A percentile compares a stretch with the other conserved stretches of the same genome.
phyloP scores from a whole-genome alignment of 2,113 vertebrate genomes.

The Sphaerodactylus townsendi region DNA sequence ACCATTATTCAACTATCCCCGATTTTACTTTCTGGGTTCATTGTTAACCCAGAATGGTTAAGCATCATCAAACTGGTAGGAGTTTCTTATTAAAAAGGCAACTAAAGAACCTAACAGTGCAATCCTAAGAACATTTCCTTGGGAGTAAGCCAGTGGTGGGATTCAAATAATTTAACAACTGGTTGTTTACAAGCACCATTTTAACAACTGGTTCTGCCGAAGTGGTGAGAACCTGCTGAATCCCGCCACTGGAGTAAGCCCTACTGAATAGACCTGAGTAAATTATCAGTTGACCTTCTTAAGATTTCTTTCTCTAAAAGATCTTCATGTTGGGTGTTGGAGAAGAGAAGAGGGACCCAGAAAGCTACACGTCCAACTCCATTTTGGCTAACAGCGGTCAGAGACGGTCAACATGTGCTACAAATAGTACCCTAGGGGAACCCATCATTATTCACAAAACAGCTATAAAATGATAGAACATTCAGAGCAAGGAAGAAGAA shows the following conservation, averaged over 20 bases:
- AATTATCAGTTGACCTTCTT: too few species aligned
- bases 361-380: conserved; percentile 43
- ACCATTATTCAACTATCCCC: too few species aligned
- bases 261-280: too few species aligned
- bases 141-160: too few species aligned
- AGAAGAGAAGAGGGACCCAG: conserved; percentile 37
- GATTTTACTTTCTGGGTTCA: background rate
- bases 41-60: background rate
- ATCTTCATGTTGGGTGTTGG: conserved; percentile 44
- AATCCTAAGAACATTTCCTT: too few species aligned
- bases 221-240: too few species aligned
- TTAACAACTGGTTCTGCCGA: too few species aligned
- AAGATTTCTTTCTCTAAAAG: background rate
- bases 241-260: too few species aligned
- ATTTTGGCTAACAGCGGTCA: conserved; percentile 48
- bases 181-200: too few species aligned
- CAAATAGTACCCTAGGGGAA: conserved; percentile 61
- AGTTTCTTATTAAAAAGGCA: conserved; percentile 29
- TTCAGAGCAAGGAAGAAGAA: conserved; percentile 49
- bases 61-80: conserved; percentile 4
- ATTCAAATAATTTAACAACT: too few species aligned
- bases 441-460: conserved; percentile 57
- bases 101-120: conserved; percentile 35
- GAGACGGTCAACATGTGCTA: conserved; percentile 69
- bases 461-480: conserved; percentile 69